Base-by-base conservation (phyloP, 2,113 vertebrate genomes). In the Colossoma macropomum region DNA sequence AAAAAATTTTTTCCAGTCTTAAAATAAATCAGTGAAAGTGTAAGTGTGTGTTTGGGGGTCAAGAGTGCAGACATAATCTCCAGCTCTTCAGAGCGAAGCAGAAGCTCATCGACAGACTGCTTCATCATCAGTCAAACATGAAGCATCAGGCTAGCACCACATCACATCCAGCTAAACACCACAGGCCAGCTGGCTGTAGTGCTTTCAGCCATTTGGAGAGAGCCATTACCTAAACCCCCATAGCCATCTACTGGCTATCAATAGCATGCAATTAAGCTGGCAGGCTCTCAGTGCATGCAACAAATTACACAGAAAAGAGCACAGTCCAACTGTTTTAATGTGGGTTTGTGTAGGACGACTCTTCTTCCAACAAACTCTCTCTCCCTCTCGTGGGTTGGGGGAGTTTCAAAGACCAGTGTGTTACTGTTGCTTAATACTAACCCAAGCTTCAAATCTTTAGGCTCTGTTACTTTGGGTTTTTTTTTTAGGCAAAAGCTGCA, bases 241-340 rank as follows among this genome's bases (percentile, higher is more conserved):
- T 65, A 81, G 79, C 70, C 54, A 81, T 81, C 63, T 81, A 65
- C 70, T 25, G 21, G 88, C 88, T 79, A 90, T 87, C 77, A 85
- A 88, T 86, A 83, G 68, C 72, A 86, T 60, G 68, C 87, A 80
- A 88, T 63, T 77, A 84, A 63, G 69, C 76, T 81, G 34, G 72
- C 81, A 45, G 71, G 50, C 56, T 88, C 30, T 30, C 78, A 66
- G 66, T 79, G 68, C 77, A 77, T 81, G 81, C 75, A 86, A 84
- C 77, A 77, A 85, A 85, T 82, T 86, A 62, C 68, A 72, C 54
- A 0, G 66, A 69, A 38, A 84, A 32, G 68, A 62, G 62, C 50
- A 16, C 21, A 50, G 59, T 62, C 38, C 34, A 82, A 89, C 89
- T 89, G 81, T 85, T 88, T 86, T 88, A 84, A 90, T 89, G 88